Percentiles rank a stretch among this genome's conserved stretches.
Evolutionary conservation across 2,113 vertebrate genomes (phyloP).

Genomic region (Jacana jacana): DNA sequence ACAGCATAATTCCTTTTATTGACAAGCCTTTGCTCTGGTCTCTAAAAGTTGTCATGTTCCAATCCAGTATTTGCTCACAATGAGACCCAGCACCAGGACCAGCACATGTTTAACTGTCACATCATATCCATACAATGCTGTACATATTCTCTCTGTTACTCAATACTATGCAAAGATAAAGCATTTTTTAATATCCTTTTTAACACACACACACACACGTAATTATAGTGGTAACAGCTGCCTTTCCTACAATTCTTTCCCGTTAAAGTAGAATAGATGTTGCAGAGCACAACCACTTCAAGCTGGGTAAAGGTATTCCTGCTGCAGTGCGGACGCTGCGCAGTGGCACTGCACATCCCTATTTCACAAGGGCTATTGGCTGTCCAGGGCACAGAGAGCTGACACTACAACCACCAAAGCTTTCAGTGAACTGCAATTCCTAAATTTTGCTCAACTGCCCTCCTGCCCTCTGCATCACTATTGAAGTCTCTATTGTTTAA

Average conservation of each 20-base stretch:
- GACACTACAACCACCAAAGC: background rate
- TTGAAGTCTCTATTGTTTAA: background rate
- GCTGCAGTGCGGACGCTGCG: background rate
- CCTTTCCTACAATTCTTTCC: background rate
- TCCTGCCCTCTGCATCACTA: background rate
- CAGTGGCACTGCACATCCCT: background rate
- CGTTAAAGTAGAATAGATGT: background rate
- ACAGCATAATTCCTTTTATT: background rate
- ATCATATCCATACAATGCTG: too few species aligned
- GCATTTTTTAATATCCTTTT: background rate
- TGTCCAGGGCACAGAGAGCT: background rate
- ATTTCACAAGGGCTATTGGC: background rate
- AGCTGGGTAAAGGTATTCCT: background rate
- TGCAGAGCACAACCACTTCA: accelerated
- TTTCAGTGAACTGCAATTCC: background rate
- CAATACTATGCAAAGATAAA: background rate
- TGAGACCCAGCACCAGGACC: background rate
- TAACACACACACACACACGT: too few species aligned
- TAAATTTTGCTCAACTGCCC: background rate
- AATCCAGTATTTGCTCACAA: background rate
- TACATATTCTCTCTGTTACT: background rate
- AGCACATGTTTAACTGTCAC: background rate
- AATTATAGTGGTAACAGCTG: background rate
- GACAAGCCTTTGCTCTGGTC: background rate
- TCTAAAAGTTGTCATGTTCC: background rate